Conservation (phyloP, 1,140 invertebrate species). For the Littorina saxatilis region DNA sequence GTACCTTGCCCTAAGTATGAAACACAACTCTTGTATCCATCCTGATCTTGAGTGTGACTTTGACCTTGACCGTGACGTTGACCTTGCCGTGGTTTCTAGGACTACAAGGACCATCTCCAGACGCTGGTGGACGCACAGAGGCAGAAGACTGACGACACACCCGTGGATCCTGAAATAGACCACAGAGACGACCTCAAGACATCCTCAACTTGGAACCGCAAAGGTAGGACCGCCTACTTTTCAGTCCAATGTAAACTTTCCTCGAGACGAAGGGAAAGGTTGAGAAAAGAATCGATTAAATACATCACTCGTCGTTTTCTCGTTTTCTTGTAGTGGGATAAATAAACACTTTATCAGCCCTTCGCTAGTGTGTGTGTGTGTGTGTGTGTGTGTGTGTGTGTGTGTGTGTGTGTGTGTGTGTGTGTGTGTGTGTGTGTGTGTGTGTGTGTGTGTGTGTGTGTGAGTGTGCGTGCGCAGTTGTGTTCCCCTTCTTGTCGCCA, state of each 20-base stretch:
- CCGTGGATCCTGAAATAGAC: not conserved
- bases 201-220: not conserved
- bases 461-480: no score
- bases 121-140: conserved; percentile 36
- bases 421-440: no score
- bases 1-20: no score
- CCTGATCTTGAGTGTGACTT: no score
- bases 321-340: not conserved
- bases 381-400: not conserved
- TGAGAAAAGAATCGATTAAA: not conserved
- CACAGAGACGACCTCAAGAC: not conserved
- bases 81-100: not conserved
- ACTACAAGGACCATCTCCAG: conserved; percentile 36
- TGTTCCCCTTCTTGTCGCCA: conserved; percentile 8
- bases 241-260: not conserved
- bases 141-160: not conserved
- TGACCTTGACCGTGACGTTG: no score
- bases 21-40: no score
- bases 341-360: not conserved
- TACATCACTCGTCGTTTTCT: not conserved
- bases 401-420: no score
- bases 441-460: no score
- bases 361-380: not conserved
- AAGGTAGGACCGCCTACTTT: not conserved
- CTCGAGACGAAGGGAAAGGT: not conserved